Evolutionary conservation across 2,113 vertebrate genomes (phyloP).

Genomic region (Lampris incognitus): DNA sequence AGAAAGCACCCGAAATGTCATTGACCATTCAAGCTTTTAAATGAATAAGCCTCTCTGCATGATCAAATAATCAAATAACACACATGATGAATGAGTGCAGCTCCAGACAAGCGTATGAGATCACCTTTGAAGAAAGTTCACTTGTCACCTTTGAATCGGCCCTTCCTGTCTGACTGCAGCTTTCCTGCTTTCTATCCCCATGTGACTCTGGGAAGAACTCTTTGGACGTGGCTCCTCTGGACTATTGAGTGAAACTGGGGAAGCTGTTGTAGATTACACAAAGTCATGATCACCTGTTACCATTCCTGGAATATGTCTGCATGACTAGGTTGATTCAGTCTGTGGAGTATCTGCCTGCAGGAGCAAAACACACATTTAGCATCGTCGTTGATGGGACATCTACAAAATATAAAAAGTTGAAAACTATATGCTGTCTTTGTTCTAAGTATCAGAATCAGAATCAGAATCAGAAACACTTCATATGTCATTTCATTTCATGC

Average conservation of each 20-base stretch:
- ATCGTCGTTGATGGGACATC: constrained; percentile 18
- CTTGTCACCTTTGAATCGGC: neutral
- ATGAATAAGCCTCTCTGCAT: no score
- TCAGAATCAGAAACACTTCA: no score
- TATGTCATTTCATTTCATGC: no score
- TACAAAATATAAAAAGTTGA: constrained; percentile 10
- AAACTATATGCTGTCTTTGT: neutral
- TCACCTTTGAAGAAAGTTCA: no score
- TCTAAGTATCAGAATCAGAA: no score
- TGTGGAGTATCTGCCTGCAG: no score
- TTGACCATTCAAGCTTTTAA: no score
- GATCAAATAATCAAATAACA: no score
- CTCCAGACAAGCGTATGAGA: no score
- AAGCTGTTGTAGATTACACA: constrained; percentile 3
- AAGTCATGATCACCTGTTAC: neutral
- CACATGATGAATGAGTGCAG: no score
- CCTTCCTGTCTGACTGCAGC: neutral
- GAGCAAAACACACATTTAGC: neutral
- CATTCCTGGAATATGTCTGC: constrained; percentile 46
- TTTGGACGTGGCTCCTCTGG: neutral
- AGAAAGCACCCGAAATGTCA: no score
- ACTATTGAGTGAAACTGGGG: constrained; percentile 5
- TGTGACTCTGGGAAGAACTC: constrained; percentile 13
- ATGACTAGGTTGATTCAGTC: constrained; percentile 43
- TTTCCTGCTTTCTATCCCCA: constrained; percentile 4